Evolutionary conservation across 2,113 vertebrate species (phyloP).

Genomic region (Pseudolaguvia tuberculata): DNA sequence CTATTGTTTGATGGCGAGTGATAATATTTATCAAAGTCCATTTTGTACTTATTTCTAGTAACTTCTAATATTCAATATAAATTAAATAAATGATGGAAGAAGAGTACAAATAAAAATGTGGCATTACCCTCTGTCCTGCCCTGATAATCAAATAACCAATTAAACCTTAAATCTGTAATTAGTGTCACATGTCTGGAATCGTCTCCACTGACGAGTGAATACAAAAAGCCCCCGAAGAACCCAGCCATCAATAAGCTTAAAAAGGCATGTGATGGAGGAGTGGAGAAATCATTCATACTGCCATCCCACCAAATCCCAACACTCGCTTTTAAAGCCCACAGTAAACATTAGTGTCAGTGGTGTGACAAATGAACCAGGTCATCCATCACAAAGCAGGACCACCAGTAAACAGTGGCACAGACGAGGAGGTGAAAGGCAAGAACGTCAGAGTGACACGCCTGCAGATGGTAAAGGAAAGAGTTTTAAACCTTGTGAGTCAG

Average conservation of each 20-base stretch:
- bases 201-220: neutral
- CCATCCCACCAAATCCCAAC: neutral
- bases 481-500: conserved; percentile 19
- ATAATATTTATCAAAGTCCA: too few species aligned
- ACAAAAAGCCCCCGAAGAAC: conserved; percentile 7
- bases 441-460: neutral
- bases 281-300: conserved; percentile 7
- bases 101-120: neutral
- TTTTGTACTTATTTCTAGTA: too few species aligned
- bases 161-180: neutral
- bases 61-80: too few species aligned
- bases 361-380: conserved; percentile 34
- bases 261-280: conserved; percentile 1
- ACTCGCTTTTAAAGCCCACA: conserved; percentile 9
- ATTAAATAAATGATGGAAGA: too few species aligned
- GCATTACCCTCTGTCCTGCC: too few species aligned
- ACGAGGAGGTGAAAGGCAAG: neutral
- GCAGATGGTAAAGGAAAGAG: neutral
- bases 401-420: conserved; percentile 17
- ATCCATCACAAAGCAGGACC: conserved; percentile 37
- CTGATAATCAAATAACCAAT: neutral
- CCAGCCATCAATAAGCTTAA: neutral
- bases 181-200: neutral
- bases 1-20: too few species aligned
- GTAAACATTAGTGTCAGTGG: conserved; percentile 33